Base-by-base conservation (phyloP, 92 coral and sea anemone genomes). In the Blastomussa wellsi region DNA sequence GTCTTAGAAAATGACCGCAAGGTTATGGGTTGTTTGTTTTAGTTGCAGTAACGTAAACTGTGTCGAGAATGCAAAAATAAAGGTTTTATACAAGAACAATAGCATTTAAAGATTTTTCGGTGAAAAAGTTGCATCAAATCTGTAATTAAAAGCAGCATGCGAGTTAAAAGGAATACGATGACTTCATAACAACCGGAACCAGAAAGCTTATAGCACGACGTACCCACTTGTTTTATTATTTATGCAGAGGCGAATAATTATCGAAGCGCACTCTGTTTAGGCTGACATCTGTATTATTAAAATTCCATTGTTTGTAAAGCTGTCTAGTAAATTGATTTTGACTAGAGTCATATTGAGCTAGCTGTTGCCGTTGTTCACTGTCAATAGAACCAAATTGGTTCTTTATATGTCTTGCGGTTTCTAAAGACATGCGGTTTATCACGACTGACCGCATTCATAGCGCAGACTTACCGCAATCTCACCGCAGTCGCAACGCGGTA, bases 221-320 rank as follows among this genome's bases (percentile, higher is more conserved):
- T 32, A 33, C 13, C 44, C 29, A 36, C 41, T 33, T 37, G 44
- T 37, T 10, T 67, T 68, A 37, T 47, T 48, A n/a, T 65, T 60
- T 28, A 65, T 52, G 55, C 74, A 39, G n/a, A 28, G 76, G 66
- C 32, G 65, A 42, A 47, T 68, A 67, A 81, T 81, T 81, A 42
- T 69, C 15, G 33, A 32, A 68, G 76, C 35, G 85, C 6, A 24
- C 33, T 44, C 47, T 41, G 42, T 42, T 29, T 68, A 12, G 39
- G 84, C 15, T 80, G 84, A 44, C 75, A 66, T 66, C 49, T 35
- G 9, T 42, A 66, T 80, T 80, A 80, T 65, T 80, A 67, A 67
- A 47, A 9, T 44, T 42, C 84, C 38, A 17, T 81, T 81, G 77
- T 81, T 47, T 68, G 20, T 26, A 57, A 38, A 67, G 77, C 62